Base-by-base conservation (phyloP, 2,113 vertebrate genomes). In the Mugil cephalus region DNA sequence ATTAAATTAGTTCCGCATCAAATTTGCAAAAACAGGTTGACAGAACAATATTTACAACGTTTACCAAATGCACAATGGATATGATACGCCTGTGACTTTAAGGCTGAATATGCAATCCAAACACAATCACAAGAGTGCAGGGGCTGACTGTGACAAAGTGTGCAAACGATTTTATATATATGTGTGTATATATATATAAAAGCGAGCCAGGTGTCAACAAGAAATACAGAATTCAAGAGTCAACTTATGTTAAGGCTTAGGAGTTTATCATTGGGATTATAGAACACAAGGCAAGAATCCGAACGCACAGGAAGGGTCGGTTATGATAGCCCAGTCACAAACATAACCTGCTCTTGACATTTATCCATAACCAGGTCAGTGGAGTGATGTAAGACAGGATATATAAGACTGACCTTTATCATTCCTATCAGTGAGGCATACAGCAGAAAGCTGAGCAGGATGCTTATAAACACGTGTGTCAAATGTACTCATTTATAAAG, bases 1-100 rank as follows among this genome's bases (percentile, higher is more conserved):
- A 71, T 89, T 92, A 90, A 92, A 90, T 91, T 90, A 91, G 78
- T 78, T 79, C 63, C 79, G 85, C 78, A 45, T 84, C 69, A 78
- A 71, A 30, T 78, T 73, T 69, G 65, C 38, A 45, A 73, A 78
- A 85, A 87, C 46, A 55, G 48, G 9, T 72, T 46, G 64, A 55
- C 59, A 34, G 68, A 73, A 82, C 53, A 5, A 48, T 88, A 90
- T 93, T 79, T 89, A 90, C 89, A 92, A 70, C 12, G 84, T 53
- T 85, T 85, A 84, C 88, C 79, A 60, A 65, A 88, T 84, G 66
- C 81, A 88, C 83, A 88, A 67, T 69, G n/a, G 54, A 62, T 70
- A 73, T 77, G 61, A 62, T 63, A 79, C 74, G 83, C 48, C n/a
- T 78, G 73, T 77, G 73, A 76, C 39, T 78, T 90, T 91, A 93